Base-by-base conservation (phyloP, 1,140 invertebrate genomes). In the Drosophila ercepeae region DNA sequence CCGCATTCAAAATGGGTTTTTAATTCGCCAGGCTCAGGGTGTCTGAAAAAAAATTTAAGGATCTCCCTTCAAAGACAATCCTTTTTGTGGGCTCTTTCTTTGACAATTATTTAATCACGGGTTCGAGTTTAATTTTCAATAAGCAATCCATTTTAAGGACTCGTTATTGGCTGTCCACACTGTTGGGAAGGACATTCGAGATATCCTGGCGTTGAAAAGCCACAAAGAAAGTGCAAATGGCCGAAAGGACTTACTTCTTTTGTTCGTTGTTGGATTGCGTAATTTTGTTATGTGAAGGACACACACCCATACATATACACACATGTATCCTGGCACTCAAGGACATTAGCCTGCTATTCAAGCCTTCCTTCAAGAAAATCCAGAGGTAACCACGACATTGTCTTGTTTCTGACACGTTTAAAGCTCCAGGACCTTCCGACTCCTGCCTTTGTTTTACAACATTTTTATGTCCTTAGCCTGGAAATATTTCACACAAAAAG, bases 391-490 rank as follows among this genome's bases (percentile, higher is more conserved):
- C 39, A 8, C 39, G 39, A 9, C 14, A 14, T 42, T 44, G 46
- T 52, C 23, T 19, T 45, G 13, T 18, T 16, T 23, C 18, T 41
- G 60, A 65, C 63, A 64, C 59, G 59, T 51, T 67, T 36, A 27
- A 8, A 8, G 2, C 11, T 32, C 11, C 25, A 19, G 25, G 25
- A 21, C n/a, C 44, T 16, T 13, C 11, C 36, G 13, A 2, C 4
- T 4, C 4, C 13, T 3, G 11, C 4, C 8, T 7, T 78, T 78
- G 77, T 81, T 81, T 79, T 75, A 81, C 78, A 79, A 65, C 77
- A 53, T 65, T 81, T 79, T 79, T 67, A 79, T 76, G 72, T 46
- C 41, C 55, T 36, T 23, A 52, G 32, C 54, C 29, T 49, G 18
- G 41, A 63, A 71, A 81, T 70, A 60, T 75, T 75, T 72, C 72